phyloP scores from a whole-genome alignment of 2,113 vertebrate species.

The Macroglossus sobrinus region DNA sequence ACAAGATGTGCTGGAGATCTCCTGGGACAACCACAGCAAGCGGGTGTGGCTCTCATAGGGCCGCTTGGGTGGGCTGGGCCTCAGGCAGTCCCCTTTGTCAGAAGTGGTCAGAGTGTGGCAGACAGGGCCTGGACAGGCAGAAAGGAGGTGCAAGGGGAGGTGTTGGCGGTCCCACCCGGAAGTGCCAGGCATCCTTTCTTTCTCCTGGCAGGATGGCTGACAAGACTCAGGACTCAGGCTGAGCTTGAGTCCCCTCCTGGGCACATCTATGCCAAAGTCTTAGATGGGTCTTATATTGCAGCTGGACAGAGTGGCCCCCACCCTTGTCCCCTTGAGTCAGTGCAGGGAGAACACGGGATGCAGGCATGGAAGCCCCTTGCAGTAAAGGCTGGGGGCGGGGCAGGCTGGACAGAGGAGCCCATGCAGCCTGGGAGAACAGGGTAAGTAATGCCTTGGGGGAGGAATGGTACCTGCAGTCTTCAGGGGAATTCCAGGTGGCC shows the following conservation, averaged over 20 bases:
- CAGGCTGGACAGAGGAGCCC: not conserved
- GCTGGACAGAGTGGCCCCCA: not conserved
- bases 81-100: not conserved
- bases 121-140: not conserved
- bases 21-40: not conserved
- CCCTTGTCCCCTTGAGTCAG: not conserved
- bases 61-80: not conserved
- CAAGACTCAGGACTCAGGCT: not conserved
- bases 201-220: accelerated
- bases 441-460: not conserved
- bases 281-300: not conserved
- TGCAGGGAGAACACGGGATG: not conserved
- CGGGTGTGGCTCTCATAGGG: accelerated
- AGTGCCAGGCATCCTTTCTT: not conserved
- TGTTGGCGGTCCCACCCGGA: not conserved
- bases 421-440: no score
- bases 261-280: not conserved
- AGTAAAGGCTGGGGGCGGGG: not conserved
- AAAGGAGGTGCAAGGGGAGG: not conserved
- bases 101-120: not conserved
- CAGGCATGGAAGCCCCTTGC: not conserved
- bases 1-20: not conserved
- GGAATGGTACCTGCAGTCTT: not conserved
- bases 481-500: not conserved
- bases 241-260: not conserved